Percentiles rank a stretch among this genome's conserved stretches.
Evolutionary conservation across 1,140 invertebrate species (phyloP).

Genomic region (Marisa cornuarietis): DNA sequence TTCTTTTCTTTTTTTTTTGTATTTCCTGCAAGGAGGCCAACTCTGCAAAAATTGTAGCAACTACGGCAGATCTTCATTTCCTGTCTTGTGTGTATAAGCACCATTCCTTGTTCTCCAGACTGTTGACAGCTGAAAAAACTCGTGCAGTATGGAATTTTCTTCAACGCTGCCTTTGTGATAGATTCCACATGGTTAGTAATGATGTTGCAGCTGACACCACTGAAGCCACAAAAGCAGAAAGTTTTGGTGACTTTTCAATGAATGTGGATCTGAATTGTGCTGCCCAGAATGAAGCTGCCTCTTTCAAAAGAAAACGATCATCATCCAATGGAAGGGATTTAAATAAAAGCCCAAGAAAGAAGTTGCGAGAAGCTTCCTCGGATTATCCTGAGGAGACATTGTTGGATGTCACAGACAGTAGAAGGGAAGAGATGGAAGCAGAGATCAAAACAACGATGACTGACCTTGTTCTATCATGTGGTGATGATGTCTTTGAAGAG

Average conservation of each 20-base stretch:
- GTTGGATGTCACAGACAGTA: too few relatives aligned
- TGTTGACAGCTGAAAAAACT: slow-evolving; percentile 1
- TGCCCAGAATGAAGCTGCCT: neutral
- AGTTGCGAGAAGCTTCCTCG: too few relatives aligned
- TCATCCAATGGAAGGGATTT: too few relatives aligned
- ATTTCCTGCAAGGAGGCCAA: neutral
- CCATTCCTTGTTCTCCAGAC: neutral
- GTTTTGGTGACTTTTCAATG: neutral
- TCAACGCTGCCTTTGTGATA: neutral
- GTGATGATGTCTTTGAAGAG: neutral
- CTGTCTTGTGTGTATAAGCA: neutral
- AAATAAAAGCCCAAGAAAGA: too few relatives aligned
- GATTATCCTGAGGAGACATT: too few relatives aligned
- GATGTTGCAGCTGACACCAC: neutral
- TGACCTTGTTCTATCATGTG: neutral
- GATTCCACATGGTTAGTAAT: neutral
- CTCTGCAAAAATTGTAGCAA: neutral
- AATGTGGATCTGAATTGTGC: neutral
- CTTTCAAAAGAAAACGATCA: neutral
- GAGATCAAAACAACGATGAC: neutral
- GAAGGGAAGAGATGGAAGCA: slow-evolving; percentile 5
- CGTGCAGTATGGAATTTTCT: neutral
- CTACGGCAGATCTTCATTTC: neutral
- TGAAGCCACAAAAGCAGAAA: neutral
- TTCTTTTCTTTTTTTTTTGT: too few relatives aligned